Base-by-base conservation (phyloP, 2,888 invertebrate genomes). In the Rambutsinella grinnellia region DNA sequence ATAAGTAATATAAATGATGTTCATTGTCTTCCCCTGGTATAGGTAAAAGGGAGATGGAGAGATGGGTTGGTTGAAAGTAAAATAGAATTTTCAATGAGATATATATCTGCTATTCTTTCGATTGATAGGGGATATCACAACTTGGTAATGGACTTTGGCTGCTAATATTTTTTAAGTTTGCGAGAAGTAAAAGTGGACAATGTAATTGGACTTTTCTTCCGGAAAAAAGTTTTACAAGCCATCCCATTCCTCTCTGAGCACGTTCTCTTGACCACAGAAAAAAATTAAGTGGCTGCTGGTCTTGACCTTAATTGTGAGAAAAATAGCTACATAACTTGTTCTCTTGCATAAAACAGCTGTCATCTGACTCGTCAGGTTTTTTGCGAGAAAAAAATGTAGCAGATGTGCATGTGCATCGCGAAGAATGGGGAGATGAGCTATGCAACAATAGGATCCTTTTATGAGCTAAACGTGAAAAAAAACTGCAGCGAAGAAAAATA, bases 1-100 rank as follows among this genome's bases (percentile, higher is more conserved):
- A 76, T 76, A 76, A 69, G 63, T 69, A 69, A 76, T 76, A 76
- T 76, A 76, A 69, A 68, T 69, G 76, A 63, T 62, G 57, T 63
- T 71, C 71, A 71, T 71, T 71, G 63, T 71, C 71, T 71, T 71
- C 21, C 26, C 49, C n/a, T 71, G 47, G 24, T 28, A 24, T n/a
- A 23, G 27, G 17, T 5, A 56, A 36, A 23, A 51, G 21, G 51
- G 17, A 17, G 17, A 51, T 17, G 17, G 17, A 51, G 51, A 51
- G 13, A 51, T 13, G 17, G 51, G 1, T 13, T 26, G 23, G 23
- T 46, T 54, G 26, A 56, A 56, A 58, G 36, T 66, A 57, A 66
- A 66, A 44, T 47, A 57, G 49, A 69, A 69, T 69, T 69, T 69
- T 69, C 57, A 69, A 69, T 69, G 69, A 61, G 69, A 58, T 24